These are phyloP conservation scores for Tiliacea aurago DNA, from an alignment of 2,888 invertebrate genomes.

Conservation along the genomic window DNA sequence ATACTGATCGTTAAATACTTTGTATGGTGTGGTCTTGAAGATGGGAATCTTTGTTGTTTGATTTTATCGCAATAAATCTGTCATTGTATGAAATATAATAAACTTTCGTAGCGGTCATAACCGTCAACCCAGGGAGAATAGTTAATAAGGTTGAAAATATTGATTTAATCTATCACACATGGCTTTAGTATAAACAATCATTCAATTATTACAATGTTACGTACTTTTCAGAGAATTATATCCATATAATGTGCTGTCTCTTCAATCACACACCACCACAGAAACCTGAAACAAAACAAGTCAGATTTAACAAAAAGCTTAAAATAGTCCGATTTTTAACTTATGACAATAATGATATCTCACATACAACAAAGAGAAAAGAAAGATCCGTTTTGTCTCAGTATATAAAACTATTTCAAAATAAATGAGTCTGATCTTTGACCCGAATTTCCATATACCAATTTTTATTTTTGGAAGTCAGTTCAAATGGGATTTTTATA, in stretches of 20 bases:
- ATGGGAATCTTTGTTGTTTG: conserved; percentile 45
- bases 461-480: conserved; percentile 37
- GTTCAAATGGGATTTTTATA: conserved; percentile 41
- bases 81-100: conserved; percentile 26
- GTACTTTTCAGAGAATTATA: conserved; percentile 38
- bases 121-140: not conserved
- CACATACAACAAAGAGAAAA: not conserved
- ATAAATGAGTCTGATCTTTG: conserved; percentile 36
- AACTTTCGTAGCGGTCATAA: not conserved
- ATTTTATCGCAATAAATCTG: conserved; percentile 47
- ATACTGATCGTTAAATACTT: conserved; percentile 58
- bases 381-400: conserved; percentile 4
- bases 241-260: conserved; percentile 2
- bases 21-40: conserved; percentile 52
- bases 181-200: not conserved
- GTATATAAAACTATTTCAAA: conserved; percentile 2
- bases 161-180: not conserved
- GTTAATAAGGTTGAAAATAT: conserved; percentile 20
- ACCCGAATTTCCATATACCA: conserved; percentile 32
- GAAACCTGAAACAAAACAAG: conserved; percentile 47
- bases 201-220: not conserved
- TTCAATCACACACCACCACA: conserved; percentile 25
- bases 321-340: not conserved
- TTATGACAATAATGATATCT: not conserved
- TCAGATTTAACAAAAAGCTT: not conserved